Conservation (phyloP, 1,140 invertebrate species). For the Drosophila saltans region DNA sequence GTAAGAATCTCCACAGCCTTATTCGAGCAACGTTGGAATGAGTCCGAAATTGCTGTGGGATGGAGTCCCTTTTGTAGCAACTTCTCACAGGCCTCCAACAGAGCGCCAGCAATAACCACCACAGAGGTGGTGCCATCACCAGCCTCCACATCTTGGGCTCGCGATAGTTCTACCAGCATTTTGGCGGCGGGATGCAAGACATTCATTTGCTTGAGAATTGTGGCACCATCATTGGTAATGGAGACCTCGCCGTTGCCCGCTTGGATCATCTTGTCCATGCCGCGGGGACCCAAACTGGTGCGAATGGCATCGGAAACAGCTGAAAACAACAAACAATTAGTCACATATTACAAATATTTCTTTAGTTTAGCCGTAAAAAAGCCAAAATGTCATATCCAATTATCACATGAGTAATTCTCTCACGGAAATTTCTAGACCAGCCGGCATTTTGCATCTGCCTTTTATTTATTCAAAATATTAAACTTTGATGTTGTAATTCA, state of each 20-base stretch:
- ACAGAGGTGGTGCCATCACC: conserved; percentile 99
- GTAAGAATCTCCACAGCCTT: conserved; percentile 94
- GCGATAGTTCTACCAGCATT: conserved; percentile 99
- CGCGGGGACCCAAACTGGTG: conserved; percentile 98
- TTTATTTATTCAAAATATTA: conserved; percentile 36
- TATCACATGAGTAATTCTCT: conserved; percentile 75
- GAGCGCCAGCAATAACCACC: conserved; percentile 96
- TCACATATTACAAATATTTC: conserved; percentile 13
- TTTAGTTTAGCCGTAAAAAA: not conserved
- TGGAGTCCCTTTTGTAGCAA: conserved; percentile 97
- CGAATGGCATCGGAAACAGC: conserved; percentile 99
- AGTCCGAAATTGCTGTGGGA: conserved; percentile 98
- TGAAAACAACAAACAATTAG: conserved; percentile 84
- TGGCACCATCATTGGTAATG: conserved; percentile 99
- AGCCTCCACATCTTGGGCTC: conserved; percentile 99
- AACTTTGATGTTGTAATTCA: not conserved
- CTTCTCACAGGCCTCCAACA: conserved; percentile 97
- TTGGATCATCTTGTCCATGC: conserved; percentile 99
- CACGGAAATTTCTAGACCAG: conserved; percentile 73
- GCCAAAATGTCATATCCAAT: conserved; percentile 34
- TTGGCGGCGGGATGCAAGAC: conserved; percentile 99
- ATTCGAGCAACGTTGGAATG: conserved; percentile 95
- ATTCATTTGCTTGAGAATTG: conserved; percentile 99
- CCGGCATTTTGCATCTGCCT: conserved; percentile 63
- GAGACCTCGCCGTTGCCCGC: conserved; percentile 98